Base-by-base conservation (phyloP, 92 coral and sea anemone species). In the Zoanthus gigantus region DNA sequence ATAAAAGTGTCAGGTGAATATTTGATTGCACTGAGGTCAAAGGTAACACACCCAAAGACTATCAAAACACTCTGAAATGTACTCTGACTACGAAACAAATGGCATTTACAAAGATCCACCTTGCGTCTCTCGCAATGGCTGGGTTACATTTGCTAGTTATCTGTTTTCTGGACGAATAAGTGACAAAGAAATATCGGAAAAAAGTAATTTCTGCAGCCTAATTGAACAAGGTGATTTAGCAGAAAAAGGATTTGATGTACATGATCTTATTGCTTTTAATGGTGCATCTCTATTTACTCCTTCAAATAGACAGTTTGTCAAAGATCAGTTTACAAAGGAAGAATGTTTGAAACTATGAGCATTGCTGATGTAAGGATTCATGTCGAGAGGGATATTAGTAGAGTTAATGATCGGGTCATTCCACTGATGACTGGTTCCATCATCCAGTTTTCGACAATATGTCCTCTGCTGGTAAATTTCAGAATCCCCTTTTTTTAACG, bases 401-500 rank as follows among this genome's bases (percentile, higher is more conserved):
- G 88, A 4, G 94, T 85, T 18, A 89, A 92, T 82, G 89, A 78
- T 52, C 91, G 84, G 28, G 83, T 71, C 32, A 13, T 92, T 18
- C 94, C 94, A 28, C 83, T 89, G 46, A 44, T 92, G 88, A 79
- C 85, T 85, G 90, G 86, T 42, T 84, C 87, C 11, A 66, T 92
- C n/a, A 91, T 77, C 74, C 91, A 87, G 66, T 34, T 89, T 32
- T 92, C 92, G 94, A 86, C 90, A 34, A 88, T 89, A 16, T 83
- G 90, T 15, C 73, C 87, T 17, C 57, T 92, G 47, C 76, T 89
- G 23, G 80, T 79, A 47, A 89, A 92, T 63, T 85, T 72, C 90
- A 92, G 54, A 85, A 86, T 7, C 94, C 90, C 16, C 37, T 63
- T 60, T 85, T 83, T 73, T 54, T 23, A 47, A 47, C 52, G 8